Conservation (phyloP, 1,140 invertebrate genomes). For the Brachionus paranguensis region DNA sequence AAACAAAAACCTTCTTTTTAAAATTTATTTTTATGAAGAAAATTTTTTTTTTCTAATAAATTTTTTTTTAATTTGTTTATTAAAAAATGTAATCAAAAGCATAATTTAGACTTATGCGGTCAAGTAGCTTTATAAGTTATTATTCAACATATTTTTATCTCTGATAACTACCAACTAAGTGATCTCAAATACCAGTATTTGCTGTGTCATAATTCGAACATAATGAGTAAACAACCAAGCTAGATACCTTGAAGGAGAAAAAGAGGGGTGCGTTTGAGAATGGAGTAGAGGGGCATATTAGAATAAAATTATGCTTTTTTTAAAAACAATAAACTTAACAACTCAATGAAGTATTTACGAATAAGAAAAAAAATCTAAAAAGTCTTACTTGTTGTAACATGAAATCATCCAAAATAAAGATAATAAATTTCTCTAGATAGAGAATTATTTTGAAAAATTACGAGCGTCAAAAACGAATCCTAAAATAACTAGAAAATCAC, state of each 20-base stretch:
- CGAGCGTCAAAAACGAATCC: conserved; percentile 1
- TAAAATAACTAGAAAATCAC: background rate
- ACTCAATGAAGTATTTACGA: background rate
- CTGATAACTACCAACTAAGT: background rate
- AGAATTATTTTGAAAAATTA: background rate
- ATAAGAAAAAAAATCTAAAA: background rate
- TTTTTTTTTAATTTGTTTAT: no score
- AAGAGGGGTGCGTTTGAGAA: background rate
- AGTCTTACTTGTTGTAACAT: background rate
- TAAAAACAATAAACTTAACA: background rate
- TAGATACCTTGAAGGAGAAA: background rate
- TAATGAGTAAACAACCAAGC: background rate
- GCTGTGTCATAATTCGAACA: background rate
- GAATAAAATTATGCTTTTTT: background rate
- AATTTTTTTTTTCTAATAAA: no score
- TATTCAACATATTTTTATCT: background rate
- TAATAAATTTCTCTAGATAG: background rate
- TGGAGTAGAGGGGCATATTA: background rate
- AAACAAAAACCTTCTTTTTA: no score
- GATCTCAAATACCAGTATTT: background rate
- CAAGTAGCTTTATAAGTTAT: background rate
- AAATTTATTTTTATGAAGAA: no score
- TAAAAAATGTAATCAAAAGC: no score
- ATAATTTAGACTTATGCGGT: background rate
- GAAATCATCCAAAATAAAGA: background rate